These are phyloP conservation scores for Apeira syringaria DNA, from an alignment of 2,888 invertebrate species.

Conservation along the genomic window DNA sequence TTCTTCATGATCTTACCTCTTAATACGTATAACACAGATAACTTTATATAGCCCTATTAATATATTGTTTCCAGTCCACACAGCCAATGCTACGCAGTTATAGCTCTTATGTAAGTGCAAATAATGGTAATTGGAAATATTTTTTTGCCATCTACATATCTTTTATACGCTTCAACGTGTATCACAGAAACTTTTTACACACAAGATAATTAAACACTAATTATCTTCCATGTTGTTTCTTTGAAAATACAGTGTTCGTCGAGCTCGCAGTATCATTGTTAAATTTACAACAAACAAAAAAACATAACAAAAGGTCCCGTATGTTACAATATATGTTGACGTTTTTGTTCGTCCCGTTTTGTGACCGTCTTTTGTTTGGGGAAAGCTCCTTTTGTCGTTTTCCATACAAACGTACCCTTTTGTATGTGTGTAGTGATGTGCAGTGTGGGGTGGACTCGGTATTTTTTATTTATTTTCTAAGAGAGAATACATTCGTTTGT, in stretches of 20 bases:
- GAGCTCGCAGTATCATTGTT: slow-evolving; percentile 27
- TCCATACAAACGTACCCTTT: slow-evolving; percentile 52
- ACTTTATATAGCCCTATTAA: too few relatives aligned
- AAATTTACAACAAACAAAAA: slow-evolving; percentile 28
- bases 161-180: too few relatives aligned
- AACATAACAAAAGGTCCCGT: slow-evolving; percentile 34
- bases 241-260: slow-evolving; percentile 9
- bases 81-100: too few relatives aligned
- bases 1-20: too few relatives aligned
- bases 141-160: too few relatives aligned
- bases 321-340: slow-evolving; percentile 58
- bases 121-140: too few relatives aligned
- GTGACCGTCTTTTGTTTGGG: slow-evolving; percentile 62
- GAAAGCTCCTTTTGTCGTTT: slow-evolving; percentile 55
- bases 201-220: slow-evolving; percentile 19
- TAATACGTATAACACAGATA: too few relatives aligned
- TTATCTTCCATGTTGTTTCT: slow-evolving; percentile 19
- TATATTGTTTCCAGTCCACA: too few relatives aligned
- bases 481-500: background rate
- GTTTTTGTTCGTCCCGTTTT: slow-evolving; percentile 68
- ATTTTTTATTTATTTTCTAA: too few relatives aligned
- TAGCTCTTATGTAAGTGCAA: too few relatives aligned
- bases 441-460: slow-evolving; percentile 1
- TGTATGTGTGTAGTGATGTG: slow-evolving; percentile 33
- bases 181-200: too few relatives aligned